Base-by-base conservation (phyloP, 2,113 vertebrate genomes). In the Otus sunia region DNA sequence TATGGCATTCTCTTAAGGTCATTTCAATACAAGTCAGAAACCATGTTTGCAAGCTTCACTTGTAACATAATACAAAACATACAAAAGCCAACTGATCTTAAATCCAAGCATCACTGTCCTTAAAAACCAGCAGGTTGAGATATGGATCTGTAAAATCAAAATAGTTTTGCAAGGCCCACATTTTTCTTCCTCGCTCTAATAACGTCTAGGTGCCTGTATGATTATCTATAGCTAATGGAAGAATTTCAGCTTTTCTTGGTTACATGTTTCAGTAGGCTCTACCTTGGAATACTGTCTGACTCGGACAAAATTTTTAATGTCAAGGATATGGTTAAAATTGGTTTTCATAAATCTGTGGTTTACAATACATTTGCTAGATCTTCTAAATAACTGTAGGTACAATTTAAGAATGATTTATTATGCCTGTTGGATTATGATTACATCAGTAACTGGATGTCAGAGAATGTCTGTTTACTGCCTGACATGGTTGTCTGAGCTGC, bases 391-490 rank as follows among this genome's bases (percentile, higher is more conserved):
- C 8, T 63, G 11, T 11, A 58, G 8, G 23, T 66, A 59, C 15
- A 73, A 32, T 62, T 92, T 84, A n/a, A 77, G 41, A 67, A 58
- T 58, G 30, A 58, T 67, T 89, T 90, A 5, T 66, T 71, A 47
- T 55, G 74, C 63, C 25, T 60, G 4, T 74, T 89, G 60, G 18
- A 49, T 86, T 79, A 76, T 56, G 36, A 78, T 90, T 68, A 37
- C 5, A 68, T 30, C 20, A 76, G 55, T 58, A 69, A 66, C 29
- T 36, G 27, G 19, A 69, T 63, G n/a, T 60, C 59, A 90, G 37
- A 76, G 41, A 88, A 77, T 69, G 94, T 81, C 32, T 71, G 8
- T 83, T 93, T 94, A 63, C 29, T 86, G 58, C 25, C 36, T 88
- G 50, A 63, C 4, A 23, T 27, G 15, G 64, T 84, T 78, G 39